Evolutionary conservation across 2,797 vertebrate species (phyloP), one percentile per base, ranked within the genome.

Genomic region (Hydrolagus colliei): DNA sequence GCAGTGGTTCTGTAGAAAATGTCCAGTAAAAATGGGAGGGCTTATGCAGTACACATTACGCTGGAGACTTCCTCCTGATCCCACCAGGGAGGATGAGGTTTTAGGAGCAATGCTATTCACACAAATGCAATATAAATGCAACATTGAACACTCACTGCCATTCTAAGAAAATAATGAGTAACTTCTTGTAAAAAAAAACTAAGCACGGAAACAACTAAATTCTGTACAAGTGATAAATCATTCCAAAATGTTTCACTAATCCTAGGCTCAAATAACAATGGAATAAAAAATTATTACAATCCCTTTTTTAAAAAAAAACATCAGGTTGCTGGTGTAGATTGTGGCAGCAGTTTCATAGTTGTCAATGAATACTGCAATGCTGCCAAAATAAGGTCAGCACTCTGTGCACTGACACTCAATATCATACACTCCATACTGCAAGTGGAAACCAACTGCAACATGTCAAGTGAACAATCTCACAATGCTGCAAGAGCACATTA

Each of bases 241-340:
- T 91, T 91, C 92, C 89, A 91, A 91, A 92, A 89, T 90, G 89
- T 94, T 93, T 92, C 87, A 89, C 85, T 93, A 89, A 88, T 88
- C 86, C 87, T 87, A 87, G 86, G 86, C 86, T 86, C 88, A 86
- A 87, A 52, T 87, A 90, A 89, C 87, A 89, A 87, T 86, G 87
- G 88, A 89, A 88, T 89, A 89, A 90, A 87, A 91, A 86, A 89
- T 88, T 87, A 68, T 86, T 67, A 89, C 88, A 62, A 62, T n/a
- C 87, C 86, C 88, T 87, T 89, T 90, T 87, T 3, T 3, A 0
- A 52, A 88, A 76, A 87, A 87, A 88, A 35, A 59, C 22, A 59
- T 41, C 61, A 79, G n/a, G 61, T 13, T 63, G 11, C 63, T 16
- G 9, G n/a, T 16, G 9, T 14, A 16, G 62, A 80, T 65, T 63